These are phyloP conservation scores for Connochaetes taurinus DNA, from an alignment of 2,113 vertebrate species.

Conservation along the genomic window DNA sequence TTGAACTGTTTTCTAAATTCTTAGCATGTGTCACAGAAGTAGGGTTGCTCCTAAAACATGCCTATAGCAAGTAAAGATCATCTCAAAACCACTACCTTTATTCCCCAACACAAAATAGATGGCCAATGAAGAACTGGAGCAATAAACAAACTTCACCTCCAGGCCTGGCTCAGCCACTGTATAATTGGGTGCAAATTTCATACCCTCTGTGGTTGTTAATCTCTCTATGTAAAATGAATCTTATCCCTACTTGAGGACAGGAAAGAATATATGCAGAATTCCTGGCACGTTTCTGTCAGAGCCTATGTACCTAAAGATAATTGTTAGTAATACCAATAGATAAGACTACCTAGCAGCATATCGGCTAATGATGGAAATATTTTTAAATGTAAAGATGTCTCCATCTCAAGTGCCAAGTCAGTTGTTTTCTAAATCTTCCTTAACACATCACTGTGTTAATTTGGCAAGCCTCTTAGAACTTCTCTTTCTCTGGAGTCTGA, in stretches of 20 bases:
- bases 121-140: background rate
- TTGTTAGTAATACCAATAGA: background rate
- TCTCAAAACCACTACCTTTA: constrained; percentile 6
- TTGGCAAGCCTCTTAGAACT: background rate
- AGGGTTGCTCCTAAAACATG: constrained; percentile 35
- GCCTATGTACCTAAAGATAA: background rate
- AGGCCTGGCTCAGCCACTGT: background rate
- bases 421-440: background rate
- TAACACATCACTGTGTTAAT: background rate
- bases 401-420: background rate
- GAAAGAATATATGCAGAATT: background rate
- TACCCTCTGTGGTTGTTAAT: background rate
- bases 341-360: background rate
- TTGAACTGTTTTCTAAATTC: constrained; percentile 48
- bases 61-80: constrained; percentile 8
- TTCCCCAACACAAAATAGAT: background rate
- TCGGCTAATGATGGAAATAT: background rate
- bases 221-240: background rate
- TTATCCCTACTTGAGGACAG: background rate
- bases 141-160: background rate
- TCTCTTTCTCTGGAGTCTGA: background rate
- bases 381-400: background rate
- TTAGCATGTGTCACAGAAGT: constrained; percentile 42
- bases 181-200: background rate
- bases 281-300: background rate